A percentile compares a stretch with the other conserved stretches of the same genome.
These are phyloP conservation scores for Penaeus indicus DNA, from an alignment of 1,140 invertebrate genomes.

Conservation along the genomic window DNA sequence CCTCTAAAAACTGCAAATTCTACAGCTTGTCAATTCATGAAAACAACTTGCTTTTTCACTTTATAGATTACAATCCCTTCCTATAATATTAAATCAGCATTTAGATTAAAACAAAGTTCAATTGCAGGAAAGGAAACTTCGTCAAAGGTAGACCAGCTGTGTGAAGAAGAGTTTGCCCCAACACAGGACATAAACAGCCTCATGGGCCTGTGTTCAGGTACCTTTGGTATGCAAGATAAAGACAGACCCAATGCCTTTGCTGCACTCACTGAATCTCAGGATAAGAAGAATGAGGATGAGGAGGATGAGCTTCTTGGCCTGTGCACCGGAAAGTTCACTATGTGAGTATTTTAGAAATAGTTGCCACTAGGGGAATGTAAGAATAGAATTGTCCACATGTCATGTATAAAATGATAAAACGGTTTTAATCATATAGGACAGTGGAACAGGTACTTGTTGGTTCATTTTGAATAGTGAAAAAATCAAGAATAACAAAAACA, in stretches of 20 bases:
- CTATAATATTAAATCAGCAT: too few relatives aligned
- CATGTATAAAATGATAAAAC: too few relatives aligned
- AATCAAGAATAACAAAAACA: too few relatives aligned
- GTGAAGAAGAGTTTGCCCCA: conserved; percentile 36
- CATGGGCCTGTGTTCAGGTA: conserved; percentile 53
- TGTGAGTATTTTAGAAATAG: background rate
- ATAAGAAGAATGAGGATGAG: conserved; percentile 1
- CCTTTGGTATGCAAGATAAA: conserved; percentile 3
- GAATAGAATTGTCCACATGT: too few relatives aligned
- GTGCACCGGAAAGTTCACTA: conserved; percentile 52
- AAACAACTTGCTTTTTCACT: too few relatives aligned
- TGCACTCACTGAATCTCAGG: background rate
- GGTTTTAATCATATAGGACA: too few relatives aligned
- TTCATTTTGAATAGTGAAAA: too few relatives aligned
- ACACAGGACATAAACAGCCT: conserved; percentile 53
- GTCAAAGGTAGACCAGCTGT: conserved; percentile 13
- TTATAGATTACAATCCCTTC: too few relatives aligned
- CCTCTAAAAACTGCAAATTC: too few relatives aligned
- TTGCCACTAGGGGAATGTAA: too few relatives aligned
- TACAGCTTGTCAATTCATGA: too few relatives aligned
- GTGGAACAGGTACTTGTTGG: too few relatives aligned
- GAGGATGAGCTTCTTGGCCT: conserved; percentile 46
- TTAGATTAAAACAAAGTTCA: background rate
- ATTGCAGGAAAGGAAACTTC: background rate
- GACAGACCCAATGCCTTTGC: background rate